A percentile compares a stretch with the other conserved stretches of the same genome.
These are phyloP conservation scores for Pelvicachromis taeniatus DNA, from an alignment of 2,113 vertebrate genomes.

Conservation along the genomic window DNA sequence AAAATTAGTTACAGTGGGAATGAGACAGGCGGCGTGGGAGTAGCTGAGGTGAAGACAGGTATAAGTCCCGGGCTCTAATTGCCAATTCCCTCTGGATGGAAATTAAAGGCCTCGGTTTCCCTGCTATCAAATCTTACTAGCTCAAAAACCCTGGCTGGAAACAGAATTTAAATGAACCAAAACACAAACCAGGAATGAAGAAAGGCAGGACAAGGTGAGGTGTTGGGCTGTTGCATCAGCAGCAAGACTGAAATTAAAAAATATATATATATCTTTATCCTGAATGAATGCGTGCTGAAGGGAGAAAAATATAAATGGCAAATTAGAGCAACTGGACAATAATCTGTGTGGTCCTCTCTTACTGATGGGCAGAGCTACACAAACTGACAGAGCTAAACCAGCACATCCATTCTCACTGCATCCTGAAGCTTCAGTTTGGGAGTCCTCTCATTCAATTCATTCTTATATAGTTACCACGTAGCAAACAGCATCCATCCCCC, in stretches of 20 bases:
- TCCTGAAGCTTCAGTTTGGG: not conserved
- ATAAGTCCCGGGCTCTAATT: not conserved
- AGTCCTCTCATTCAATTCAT: not conserved
- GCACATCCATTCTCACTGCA: not conserved
- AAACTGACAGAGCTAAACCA: not conserved
- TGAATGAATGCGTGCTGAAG: not conserved
- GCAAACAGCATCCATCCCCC: not conserved
- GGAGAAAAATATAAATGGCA: not conserved
- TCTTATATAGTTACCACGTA: not conserved
- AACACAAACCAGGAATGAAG: slow-evolving; percentile 34
- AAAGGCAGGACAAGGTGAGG: not conserved
- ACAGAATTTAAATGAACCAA: slow-evolving; percentile 12
- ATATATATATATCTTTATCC: not conserved
- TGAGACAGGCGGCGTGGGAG: not conserved
- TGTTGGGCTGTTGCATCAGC: not conserved
- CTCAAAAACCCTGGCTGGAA: slow-evolving; percentile 3
- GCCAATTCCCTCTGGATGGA: not conserved
- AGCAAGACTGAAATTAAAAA: not conserved
- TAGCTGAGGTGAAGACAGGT: not conserved
- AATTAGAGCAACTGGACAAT: slow-evolving; percentile 3
- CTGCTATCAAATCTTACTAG: not conserved
- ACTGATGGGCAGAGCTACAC: not conserved
- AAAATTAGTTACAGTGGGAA: slow-evolving; percentile 15
- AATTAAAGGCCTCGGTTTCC: not conserved
- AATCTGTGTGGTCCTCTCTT: slow-evolving; percentile 7